A percentile compares a stretch with the other conserved stretches of the same genome.
Evolutionary conservation across 1,140 invertebrate genomes (phyloP).

Genomic region (Tribolium madens): DNA sequence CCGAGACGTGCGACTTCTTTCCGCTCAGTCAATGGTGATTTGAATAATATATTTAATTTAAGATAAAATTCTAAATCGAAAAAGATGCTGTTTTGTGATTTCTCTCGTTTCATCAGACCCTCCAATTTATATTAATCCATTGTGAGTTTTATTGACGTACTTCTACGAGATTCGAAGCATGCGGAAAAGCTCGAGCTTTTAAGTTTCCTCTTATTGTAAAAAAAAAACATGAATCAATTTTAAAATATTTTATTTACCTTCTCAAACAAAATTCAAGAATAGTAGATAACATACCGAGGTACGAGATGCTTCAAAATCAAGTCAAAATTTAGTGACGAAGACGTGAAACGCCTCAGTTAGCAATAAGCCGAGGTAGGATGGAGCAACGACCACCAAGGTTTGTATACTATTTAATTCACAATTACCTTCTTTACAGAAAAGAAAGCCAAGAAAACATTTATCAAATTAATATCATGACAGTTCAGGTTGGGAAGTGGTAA

Average conservation of each 20-base stretch:
- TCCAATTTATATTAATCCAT: background rate
- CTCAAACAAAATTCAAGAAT: background rate
- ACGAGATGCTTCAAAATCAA: no score
- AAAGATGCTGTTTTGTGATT: background rate
- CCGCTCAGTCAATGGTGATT: background rate
- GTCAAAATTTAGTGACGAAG: no score
- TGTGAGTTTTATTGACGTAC: background rate
- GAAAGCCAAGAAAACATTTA: no score
- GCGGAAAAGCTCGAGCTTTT: background rate
- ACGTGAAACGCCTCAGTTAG: no score
- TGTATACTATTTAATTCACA: no score
- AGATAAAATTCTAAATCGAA: background rate
- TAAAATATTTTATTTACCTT: background rate
- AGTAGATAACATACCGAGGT: background rate
- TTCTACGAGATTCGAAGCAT: background rate
- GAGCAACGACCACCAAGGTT: no score
- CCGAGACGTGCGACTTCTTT: background rate
- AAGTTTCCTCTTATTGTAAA: background rate
- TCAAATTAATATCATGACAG: no score
- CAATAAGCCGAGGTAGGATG: no score
- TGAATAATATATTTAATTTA: background rate
- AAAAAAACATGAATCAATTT: background rate
- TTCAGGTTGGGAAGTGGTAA: no score
- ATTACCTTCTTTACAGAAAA: no score
- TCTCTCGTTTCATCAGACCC: background rate